phyloP scores from a whole-genome alignment of 2,888 invertebrate genomes.

The Nasonovia ribisnigri region DNA sequence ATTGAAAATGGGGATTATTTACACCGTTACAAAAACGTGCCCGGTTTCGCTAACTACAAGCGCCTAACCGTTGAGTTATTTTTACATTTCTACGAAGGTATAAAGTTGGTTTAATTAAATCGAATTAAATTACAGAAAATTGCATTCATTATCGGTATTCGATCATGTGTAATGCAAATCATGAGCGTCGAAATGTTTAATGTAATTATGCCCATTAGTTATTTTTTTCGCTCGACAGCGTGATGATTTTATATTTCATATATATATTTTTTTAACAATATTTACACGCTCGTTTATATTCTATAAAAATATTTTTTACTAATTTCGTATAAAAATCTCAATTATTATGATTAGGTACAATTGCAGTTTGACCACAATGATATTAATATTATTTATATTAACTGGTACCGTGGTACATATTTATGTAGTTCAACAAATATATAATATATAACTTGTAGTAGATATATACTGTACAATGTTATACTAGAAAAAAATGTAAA shows the following conservation, averaged over 20 bases:
- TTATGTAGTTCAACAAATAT: neutral
- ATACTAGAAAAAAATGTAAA: neutral
- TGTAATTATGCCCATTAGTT: neutral
- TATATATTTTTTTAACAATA: neutral
- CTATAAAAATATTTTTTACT: neutral
- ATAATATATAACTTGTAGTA: neutral
- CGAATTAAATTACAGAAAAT: neutral
- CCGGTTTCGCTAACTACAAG: neutral
- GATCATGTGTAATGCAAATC: neutral
- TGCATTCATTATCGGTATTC: neutral
- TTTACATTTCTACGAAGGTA: neutral
- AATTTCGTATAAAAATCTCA: neutral
- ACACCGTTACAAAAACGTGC: constrained; percentile 9
- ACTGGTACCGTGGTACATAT: neutral
- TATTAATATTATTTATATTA: neutral
- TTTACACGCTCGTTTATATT: neutral
- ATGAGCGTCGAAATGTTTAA: neutral
- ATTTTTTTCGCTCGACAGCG: neutral
- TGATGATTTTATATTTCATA: neutral
- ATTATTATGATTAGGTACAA: neutral
- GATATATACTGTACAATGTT: neutral
- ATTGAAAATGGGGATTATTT: neutral
- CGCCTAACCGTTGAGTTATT: neutral
- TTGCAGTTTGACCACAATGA: neutral
- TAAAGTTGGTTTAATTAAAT: neutral